Percentiles rank a stretch among this genome's conserved stretches.
These are phyloP conservation scores for Ridgeia piscesae DNA, from an alignment of 1,140 invertebrate species.

Conservation along the genomic window DNA sequence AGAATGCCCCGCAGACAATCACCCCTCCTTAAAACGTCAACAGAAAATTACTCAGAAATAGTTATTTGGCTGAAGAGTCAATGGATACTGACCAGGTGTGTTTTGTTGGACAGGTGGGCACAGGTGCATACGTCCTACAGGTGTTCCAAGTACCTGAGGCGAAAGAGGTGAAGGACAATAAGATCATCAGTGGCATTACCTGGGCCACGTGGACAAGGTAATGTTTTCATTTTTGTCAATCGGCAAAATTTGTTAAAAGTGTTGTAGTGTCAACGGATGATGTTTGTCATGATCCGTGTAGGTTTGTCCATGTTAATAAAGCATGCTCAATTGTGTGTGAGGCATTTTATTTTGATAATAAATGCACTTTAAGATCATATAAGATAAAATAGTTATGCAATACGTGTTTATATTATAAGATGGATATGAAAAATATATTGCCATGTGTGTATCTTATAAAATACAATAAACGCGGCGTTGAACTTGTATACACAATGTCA, in stretches of 20 bases:
- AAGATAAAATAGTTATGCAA: background rate
- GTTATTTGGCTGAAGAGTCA: too few relatives aligned
- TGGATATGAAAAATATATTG: too few relatives aligned
- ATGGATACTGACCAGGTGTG: too few relatives aligned
- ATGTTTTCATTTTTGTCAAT: background rate
- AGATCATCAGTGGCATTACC: constrained; percentile 47
- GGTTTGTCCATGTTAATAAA: background rate
- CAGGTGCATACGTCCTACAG: constrained; percentile 52
- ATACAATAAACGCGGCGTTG: too few relatives aligned
- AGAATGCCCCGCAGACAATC: too few relatives aligned
- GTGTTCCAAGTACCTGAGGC: constrained; percentile 51
- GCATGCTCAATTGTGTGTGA: background rate
- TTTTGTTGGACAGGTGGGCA: constrained; percentile 43
- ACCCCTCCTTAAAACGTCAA: too few relatives aligned
- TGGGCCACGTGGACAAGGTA: constrained; percentile 57
- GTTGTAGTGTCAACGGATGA: background rate
- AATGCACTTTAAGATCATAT: background rate
- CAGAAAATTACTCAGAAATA: too few relatives aligned
- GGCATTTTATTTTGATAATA: background rate
- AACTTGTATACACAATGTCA: too few relatives aligned
- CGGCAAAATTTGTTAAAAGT: background rate
- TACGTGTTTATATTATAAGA: background rate
- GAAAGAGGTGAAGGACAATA: constrained; percentile 44
- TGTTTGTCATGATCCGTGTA: background rate
- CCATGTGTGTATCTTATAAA: too few relatives aligned